Conservation (phyloP, 2,888 invertebrate genomes). For the Microdon myrmicae region DNA sequence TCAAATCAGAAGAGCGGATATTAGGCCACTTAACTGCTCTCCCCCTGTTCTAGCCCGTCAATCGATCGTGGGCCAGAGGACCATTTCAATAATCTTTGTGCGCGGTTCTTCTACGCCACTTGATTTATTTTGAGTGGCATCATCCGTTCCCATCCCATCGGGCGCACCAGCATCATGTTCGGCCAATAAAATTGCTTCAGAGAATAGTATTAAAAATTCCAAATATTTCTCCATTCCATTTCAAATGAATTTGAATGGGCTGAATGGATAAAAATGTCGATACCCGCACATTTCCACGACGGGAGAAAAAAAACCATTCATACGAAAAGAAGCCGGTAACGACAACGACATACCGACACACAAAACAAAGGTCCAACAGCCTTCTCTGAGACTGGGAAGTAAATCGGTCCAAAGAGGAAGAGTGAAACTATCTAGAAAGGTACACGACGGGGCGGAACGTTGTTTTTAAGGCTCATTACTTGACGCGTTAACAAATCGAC, state of each 20-base stretch:
- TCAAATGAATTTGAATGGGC: slow-evolving; percentile 41
- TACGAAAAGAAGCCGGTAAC: slow-evolving; percentile 22
- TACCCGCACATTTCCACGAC: slow-evolving; percentile 27
- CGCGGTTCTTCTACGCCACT: slow-evolving; percentile 46
- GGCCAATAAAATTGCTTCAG: slow-evolving; percentile 39
- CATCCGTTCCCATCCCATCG: slow-evolving; percentile 41
- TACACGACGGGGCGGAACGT: slow-evolving; percentile 9
- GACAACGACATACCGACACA: not conserved
- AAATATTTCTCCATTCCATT: slow-evolving; percentile 43
- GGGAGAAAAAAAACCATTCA: slow-evolving; percentile 32
- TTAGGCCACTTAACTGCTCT: slow-evolving; percentile 39
- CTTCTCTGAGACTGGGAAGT: too few species aligned
- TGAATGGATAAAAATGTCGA: slow-evolving; percentile 40
- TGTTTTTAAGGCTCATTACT: slow-evolving; percentile 47
- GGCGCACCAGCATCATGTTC: slow-evolving; percentile 3
- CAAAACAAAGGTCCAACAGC: not conserved
- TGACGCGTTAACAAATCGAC: slow-evolving; percentile 49
- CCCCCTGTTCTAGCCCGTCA: not conserved
- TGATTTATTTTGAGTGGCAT: slow-evolving; percentile 50
- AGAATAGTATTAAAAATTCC: slow-evolving; percentile 28
- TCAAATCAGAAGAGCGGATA: slow-evolving; percentile 37
- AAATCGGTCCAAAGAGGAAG: not conserved
- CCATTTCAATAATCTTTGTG: slow-evolving; percentile 45
- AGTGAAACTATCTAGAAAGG: slow-evolving; percentile 15
- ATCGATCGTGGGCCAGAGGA: slow-evolving; percentile 9